Percentiles rank a stretch among this genome's conserved stretches.
These are phyloP conservation scores for Crotalus helleri DNA, from an alignment of 2,113 vertebrate genomes.

Conservation along the genomic window DNA sequence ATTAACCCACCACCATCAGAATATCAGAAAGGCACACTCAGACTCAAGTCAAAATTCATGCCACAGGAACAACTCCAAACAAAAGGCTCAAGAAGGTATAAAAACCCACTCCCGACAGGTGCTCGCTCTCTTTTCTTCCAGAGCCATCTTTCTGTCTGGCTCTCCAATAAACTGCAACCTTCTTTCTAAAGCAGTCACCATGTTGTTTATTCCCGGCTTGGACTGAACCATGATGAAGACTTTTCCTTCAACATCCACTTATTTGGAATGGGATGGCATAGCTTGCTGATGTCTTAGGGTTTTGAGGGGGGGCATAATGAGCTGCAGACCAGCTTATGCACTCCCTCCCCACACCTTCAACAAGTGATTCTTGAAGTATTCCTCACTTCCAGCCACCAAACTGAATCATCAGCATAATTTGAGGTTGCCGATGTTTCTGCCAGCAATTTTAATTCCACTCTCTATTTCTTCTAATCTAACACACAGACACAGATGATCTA, in stretches of 20 bases:
- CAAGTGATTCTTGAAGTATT: not conserved
- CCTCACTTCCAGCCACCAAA: not conserved
- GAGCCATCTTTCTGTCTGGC: too few relatives aligned
- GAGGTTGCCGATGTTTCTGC: not conserved
- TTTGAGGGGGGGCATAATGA: not conserved
- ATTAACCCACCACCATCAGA: too few relatives aligned
- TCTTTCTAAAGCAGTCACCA: too few relatives aligned
- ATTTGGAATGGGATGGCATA: not conserved
- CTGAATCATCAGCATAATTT: not conserved
- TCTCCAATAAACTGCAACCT: too few relatives aligned
- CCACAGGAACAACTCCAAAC: too few relatives aligned
- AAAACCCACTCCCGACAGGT: too few relatives aligned
- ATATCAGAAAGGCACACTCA: too few relatives aligned
- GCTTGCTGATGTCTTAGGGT: not conserved
- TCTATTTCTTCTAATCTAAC: not conserved
- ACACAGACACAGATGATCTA: not conserved
- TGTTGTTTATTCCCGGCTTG: too few relatives aligned
- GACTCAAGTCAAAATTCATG: too few relatives aligned
- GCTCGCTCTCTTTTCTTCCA: too few relatives aligned
- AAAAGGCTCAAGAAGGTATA: too few relatives aligned
- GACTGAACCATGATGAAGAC: too few relatives aligned
- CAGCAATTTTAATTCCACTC: not conserved
- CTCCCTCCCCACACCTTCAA: not conserved
- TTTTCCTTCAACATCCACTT: not conserved
- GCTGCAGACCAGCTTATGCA: not conserved